Conservation (phyloP, 2,797 vertebrate species). For the Lophura swinhoii region DNA sequence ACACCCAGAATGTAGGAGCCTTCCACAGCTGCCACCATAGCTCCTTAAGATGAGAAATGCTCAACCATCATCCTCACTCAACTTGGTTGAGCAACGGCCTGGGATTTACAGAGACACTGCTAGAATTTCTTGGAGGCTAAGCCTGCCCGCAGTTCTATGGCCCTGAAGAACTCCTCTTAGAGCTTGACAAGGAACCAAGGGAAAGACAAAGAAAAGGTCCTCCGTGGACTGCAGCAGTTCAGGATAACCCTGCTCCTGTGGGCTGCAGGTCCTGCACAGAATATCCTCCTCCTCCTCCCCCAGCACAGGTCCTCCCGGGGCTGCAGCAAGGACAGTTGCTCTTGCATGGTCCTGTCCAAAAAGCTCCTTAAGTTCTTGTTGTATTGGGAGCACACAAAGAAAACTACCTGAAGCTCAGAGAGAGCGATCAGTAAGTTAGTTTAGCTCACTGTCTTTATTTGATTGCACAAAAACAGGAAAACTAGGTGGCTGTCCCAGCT, state of each 20-base stretch:
- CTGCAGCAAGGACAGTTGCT: not conserved
- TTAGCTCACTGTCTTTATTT: not conserved
- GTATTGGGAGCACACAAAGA: not conserved
- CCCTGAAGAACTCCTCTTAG: not conserved
- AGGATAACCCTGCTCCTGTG: not conserved
- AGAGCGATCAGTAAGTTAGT: not conserved
- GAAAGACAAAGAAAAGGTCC: not conserved
- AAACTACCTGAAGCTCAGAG: not conserved
- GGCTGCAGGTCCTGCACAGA: not conserved
- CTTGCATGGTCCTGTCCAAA: not conserved
- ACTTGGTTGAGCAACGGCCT: not conserved
- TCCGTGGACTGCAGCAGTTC: not conserved
- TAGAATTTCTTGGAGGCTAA: not conserved
- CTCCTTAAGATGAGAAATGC: constrained; percentile 61
- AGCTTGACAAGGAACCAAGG: not conserved
- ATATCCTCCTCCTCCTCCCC: not conserved
- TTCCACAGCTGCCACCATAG: constrained; percentile 37
- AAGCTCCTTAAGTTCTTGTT: not conserved
- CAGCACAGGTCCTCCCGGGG: not conserved
- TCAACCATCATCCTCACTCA: constrained; percentile 65
- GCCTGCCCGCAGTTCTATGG: not conserved
- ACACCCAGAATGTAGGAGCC: constrained; percentile 46
- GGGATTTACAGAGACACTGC: not conserved
- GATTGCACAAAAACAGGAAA: not conserved
- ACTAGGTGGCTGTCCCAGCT: not conserved